Conservation (phyloP, 92 coral and sea anemone species). For the Porites rus region DNA sequence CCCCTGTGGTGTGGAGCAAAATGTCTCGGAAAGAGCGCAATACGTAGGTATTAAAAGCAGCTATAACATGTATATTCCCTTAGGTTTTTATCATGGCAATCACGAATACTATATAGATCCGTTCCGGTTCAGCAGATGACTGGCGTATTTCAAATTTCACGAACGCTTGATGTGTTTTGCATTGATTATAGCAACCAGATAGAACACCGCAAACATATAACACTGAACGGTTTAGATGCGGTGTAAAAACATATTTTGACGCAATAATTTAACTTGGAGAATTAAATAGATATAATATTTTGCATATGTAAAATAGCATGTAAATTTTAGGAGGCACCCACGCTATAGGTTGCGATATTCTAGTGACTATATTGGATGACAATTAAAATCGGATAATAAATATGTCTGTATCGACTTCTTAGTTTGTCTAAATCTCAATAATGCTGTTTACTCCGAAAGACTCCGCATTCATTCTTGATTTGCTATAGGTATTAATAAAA, state of each 20-base stretch:
- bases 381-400: too few species aligned
- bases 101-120: conserved; percentile 6
- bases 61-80: conserved; percentile 24
- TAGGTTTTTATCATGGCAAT: conserved; percentile 8
- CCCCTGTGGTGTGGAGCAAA: neutral
- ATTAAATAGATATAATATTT: conserved; percentile 4
- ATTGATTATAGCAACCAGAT: neutral
- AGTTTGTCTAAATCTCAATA: too few species aligned
- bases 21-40: neutral
- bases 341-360: neutral
- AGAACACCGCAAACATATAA: neutral
- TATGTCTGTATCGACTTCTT: too few species aligned
- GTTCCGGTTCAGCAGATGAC: conserved; percentile 36
- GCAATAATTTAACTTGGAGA: neutral
- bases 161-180: neutral
- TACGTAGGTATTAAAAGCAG: conserved; percentile 21
- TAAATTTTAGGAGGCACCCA: neutral
- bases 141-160: neutral
- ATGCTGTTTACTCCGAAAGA: too few species aligned
- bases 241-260: neutral
- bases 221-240: neutral
- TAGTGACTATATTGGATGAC: neutral
- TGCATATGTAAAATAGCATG: conserved; percentile 23
- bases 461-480: too few species aligned
- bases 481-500: too few species aligned